Percentiles rank a stretch among this genome's conserved stretches.
Evolutionary conservation across 2,888 invertebrate species (phyloP).

Genomic region (Cryptus viduatorius): DNA sequence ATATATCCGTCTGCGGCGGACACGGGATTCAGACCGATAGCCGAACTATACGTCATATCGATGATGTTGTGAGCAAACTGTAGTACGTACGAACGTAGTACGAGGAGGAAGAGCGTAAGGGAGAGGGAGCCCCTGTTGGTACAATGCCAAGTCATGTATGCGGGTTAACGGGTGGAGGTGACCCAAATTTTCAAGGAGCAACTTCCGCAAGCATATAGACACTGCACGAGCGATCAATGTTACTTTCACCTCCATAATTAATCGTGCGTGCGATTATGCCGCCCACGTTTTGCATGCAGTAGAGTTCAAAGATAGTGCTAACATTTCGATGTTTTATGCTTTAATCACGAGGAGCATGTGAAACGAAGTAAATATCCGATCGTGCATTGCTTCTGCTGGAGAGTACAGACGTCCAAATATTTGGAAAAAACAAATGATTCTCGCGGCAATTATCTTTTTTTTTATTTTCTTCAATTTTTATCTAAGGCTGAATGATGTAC

Average conservation of each 20-base stretch:
- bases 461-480: too few relatives aligned
- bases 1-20: constrained; percentile 60
- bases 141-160: constrained; percentile 73
- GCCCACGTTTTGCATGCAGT: too few relatives aligned
- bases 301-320: constrained; percentile 12
- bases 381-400: too few relatives aligned
- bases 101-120: constrained; percentile 16
- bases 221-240: constrained; percentile 63
- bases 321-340: too few relatives aligned
- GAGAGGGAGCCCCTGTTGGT: constrained; percentile 71
- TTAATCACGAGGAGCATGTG: too few relatives aligned
- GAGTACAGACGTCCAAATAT: too few relatives aligned
- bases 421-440: too few relatives aligned
- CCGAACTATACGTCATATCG: constrained; percentile 48
- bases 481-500: too few relatives aligned
- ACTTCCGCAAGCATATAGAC: constrained; percentile 65
- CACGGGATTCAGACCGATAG: constrained; percentile 44
- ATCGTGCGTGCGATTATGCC: background rate
- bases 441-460: too few relatives aligned
- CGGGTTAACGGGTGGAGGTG: constrained; percentile 69
- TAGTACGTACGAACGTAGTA: constrained; percentile 22
- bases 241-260: constrained; percentile 60
- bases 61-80: constrained; percentile 11
- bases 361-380: too few relatives aligned
- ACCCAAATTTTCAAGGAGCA: constrained; percentile 72